These are phyloP conservation scores for Chlamydotis undulata DNA, from an alignment of 2,113 vertebrate species.

Conservation along the genomic window DNA sequence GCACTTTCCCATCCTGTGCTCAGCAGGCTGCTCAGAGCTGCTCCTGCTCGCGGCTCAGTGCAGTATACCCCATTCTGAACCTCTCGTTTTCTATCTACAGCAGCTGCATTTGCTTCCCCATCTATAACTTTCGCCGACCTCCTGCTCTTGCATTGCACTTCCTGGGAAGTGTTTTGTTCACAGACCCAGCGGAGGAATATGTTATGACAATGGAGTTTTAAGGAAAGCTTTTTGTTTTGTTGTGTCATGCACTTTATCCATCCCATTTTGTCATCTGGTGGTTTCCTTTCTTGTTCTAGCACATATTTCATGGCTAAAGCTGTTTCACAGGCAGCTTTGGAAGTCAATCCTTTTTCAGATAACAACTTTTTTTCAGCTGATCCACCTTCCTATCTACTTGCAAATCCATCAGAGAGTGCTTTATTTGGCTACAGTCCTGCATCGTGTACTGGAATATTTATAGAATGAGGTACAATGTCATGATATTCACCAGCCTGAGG, in stretches of 20 bases:
- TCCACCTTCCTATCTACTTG: background rate
- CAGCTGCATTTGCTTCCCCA: slow-evolving; percentile 24
- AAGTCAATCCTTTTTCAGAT: slow-evolving; percentile 46
- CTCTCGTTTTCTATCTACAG: background rate
- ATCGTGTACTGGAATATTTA: background rate
- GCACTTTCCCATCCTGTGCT: background rate
- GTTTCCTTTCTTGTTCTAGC: slow-evolving; percentile 41
- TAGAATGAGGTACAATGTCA: background rate
- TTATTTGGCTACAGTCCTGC: background rate
- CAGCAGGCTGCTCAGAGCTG: background rate
- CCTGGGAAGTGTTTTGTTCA: slow-evolving; percentile 56
- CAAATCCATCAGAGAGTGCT: background rate
- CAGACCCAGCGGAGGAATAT: background rate
- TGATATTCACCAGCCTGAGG: background rate
- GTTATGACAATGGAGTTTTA: slow-evolving; percentile 57
- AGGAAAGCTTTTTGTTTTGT: slow-evolving; percentile 50
- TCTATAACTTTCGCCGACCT: background rate
- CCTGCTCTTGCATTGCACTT: slow-evolving; percentile 38
- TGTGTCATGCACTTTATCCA: slow-evolving; percentile 42
- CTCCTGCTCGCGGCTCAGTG: background rate
- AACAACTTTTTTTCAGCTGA: slow-evolving; percentile 40
- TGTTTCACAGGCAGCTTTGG: slow-evolving; percentile 29
- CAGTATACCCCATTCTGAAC: background rate
- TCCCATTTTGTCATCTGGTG: slow-evolving; percentile 43
- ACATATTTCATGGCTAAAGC: slow-evolving; percentile 32